Evolutionary conservation across 2,797 vertebrate species (phyloP), one percentile per base, ranked within the genome.

Genomic region (Tenualosa thibaudeaui): DNA sequence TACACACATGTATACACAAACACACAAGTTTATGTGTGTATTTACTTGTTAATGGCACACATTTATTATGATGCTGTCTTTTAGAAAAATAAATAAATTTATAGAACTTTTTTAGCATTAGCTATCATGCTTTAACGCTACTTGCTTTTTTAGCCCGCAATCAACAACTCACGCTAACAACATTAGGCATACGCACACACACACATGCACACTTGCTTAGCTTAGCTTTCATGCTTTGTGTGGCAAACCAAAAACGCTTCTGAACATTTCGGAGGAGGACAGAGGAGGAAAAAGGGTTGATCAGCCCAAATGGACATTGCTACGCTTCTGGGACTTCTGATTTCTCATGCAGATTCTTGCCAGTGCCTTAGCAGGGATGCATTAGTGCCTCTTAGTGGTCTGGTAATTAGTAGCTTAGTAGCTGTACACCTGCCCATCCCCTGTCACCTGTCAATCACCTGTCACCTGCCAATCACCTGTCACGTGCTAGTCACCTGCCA

Each of bases 251-350:
- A 75, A 75, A 75, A 17, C 3, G 37, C 13, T 19, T 75, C 13
- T 19, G 68, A 75, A 87, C 50, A 49, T 40, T 40, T 75, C 26
- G 40, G 51, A 15, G n/a, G 81, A 82, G 82, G 50, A 4, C 46
- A 78, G 65, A 86, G 81, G 81, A 85, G 68, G 37, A 75, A n/a
- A 9, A 51, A 51, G 68, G 71, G 15, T 40, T 3, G 88, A 83
- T 84, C 43, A 49, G 84, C 68, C 83, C 71, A 82, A 9, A 86
- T 22, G 90, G 92, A 92, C 91, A 65, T 22, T 82, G 85, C 50
- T 60, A 7, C 83, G 87, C 86, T 91, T 92, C 88, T 89, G 92
- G 93, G 92, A 93, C 91, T 92, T 83, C 87, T 88, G 53, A 68
- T 85, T 83, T 84, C 65, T 81, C 83, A 82, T 62, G 19, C 81